Percentiles rank a stretch among this genome's conserved stretches.
Evolutionary conservation across 1,140 invertebrate genomes (phyloP).

Genomic region (Hycleus phaleratus): DNA sequence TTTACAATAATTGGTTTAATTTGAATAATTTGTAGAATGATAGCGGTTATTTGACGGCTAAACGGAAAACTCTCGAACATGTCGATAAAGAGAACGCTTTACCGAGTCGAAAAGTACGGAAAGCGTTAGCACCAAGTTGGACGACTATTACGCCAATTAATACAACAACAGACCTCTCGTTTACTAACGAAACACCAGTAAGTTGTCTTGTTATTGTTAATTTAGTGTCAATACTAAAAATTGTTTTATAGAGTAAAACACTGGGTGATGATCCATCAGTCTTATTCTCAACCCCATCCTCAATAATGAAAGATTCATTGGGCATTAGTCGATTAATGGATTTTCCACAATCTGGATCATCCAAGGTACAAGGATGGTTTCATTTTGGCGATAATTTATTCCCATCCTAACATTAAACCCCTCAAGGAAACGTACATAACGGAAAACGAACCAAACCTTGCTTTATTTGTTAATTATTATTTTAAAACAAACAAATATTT

Average conservation of each 20-base stretch:
- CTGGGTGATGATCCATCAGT: conserved; percentile 69
- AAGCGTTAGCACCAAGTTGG: conserved; percentile 69
- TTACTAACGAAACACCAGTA: conserved; percentile 71
- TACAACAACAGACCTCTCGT: conserved; percentile 49
- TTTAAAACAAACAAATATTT: background rate
- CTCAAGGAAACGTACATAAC: too few species aligned
- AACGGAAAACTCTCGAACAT: conserved; percentile 36
- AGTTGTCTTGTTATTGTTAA: conserved; percentile 34
- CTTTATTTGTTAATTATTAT: too few species aligned
- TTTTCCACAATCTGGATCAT: conserved; percentile 29
- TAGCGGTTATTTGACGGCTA: conserved; percentile 51
- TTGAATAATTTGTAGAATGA: conserved; percentile 44
- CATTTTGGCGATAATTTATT: conserved; percentile 36
- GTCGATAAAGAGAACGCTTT: conserved; percentile 61
- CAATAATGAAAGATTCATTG: conserved; percentile 60
- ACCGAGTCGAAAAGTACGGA: conserved; percentile 61
- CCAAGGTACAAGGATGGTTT: conserved; percentile 40
- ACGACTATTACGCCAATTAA: conserved; percentile 49
- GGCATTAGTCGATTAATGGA: conserved; percentile 41
- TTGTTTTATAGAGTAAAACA: conserved; percentile 66
- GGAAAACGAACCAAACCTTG: too few species aligned
- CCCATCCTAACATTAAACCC: conserved; percentile 20
- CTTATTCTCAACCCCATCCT: conserved; percentile 74
- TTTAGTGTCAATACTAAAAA: background rate
- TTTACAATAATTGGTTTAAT: background rate